These are phyloP conservation scores for Aphis craccivora DNA, from an alignment of 1,140 invertebrate species.

Conservation along the genomic window DNA sequence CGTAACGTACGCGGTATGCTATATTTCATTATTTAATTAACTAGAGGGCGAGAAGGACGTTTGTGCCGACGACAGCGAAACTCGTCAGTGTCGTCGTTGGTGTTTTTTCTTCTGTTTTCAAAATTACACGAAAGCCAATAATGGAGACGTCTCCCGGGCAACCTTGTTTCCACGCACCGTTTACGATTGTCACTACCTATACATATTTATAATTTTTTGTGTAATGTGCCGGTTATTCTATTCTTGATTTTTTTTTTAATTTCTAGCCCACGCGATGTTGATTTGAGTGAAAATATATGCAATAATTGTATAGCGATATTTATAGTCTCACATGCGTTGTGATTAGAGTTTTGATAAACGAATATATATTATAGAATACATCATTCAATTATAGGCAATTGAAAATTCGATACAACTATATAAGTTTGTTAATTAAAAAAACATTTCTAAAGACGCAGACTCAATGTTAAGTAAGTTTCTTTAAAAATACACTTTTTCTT, in stretches of 20 bases:
- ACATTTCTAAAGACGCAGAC: not conserved
- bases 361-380: not conserved
- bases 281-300: not conserved
- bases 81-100: conserved; percentile 49
- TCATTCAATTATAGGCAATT: not conserved
- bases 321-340: not conserved
- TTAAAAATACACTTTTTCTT: not conserved
- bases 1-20: not conserved
- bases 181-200: conserved; percentile 45
- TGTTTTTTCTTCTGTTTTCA: conserved; percentile 32
- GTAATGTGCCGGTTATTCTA: conserved; percentile 18
- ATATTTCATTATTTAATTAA: conserved; percentile 58
- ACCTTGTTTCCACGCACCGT: conserved; percentile 53
- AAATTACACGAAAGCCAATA: conserved; percentile 57
- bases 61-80: conserved; percentile 54
- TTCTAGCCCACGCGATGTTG: not conserved
- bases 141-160: conserved; percentile 50
- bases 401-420: not conserved
- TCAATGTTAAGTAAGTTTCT: not conserved
- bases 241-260: not conserved
- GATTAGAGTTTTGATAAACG: not conserved
- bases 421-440: not conserved
- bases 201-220: conserved; percentile 18
- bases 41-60: conserved; percentile 49
- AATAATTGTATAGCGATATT: not conserved